Conservation (phyloP, 2,113 vertebrate species). For the Phaethon lepturus region DNA sequence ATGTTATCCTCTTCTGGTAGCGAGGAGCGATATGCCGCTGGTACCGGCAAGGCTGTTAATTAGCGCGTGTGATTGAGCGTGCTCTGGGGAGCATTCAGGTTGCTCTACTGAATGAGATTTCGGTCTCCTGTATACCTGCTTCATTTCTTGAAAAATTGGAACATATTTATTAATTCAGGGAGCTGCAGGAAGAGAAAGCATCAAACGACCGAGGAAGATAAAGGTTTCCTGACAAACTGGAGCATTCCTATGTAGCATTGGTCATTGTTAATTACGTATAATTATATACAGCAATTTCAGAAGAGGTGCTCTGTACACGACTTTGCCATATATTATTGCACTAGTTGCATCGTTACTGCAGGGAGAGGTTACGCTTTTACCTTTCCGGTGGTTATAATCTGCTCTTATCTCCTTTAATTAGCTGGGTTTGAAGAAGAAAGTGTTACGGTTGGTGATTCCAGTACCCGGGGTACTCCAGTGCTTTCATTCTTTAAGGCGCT, state of each 20-base stretch:
- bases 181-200: neutral
- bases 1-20: constrained; percentile 21
- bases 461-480: neutral
- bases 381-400: neutral
- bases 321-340: neutral
- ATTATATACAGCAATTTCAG: neutral
- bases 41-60: constrained; percentile 59
- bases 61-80: constrained; percentile 53
- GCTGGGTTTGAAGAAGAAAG: neutral
- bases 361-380: neutral
- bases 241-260: neutral
- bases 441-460: neutral
- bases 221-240: constrained; percentile 4
- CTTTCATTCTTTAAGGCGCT: neutral
- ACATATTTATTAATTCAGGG: constrained; percentile 23
- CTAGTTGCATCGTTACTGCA: neutral
- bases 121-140: constrained; percentile 7
- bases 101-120: constrained; percentile 25
- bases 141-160: neutral
- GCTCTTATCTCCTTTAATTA: neutral
- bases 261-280: neutral
- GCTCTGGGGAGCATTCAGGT: neutral
- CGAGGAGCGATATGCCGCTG: neutral
- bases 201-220: neutral
- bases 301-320: neutral